Evolutionary conservation across 2,113 vertebrate species (phyloP).

Genomic region (Nibea albiflora): DNA sequence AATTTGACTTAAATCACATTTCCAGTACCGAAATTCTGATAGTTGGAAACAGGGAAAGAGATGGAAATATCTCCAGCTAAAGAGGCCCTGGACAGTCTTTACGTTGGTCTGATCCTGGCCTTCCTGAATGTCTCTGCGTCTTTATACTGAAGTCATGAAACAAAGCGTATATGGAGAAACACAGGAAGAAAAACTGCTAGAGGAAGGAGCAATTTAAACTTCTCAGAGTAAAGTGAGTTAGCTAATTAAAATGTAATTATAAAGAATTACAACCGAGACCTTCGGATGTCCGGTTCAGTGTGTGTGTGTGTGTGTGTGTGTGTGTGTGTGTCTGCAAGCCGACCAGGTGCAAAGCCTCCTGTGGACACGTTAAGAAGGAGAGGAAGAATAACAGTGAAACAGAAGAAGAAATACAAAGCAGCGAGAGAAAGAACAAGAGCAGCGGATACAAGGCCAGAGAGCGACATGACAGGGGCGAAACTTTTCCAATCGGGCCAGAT

Average conservation of each 20-base stretch:
- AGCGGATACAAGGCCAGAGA: constrained; percentile 32
- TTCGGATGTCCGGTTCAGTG: constrained; percentile 46
- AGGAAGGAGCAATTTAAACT: constrained; percentile 22
- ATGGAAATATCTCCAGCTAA: background rate
- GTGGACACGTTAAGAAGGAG: constrained; percentile 28
- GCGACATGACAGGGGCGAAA: constrained; percentile 52
- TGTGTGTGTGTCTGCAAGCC: constrained; percentile 25
- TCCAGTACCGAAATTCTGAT: background rate
- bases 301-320: constrained; percentile 4
- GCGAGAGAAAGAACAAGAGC: constrained; percentile 14
- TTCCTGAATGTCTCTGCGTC: background rate
- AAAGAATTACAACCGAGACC: constrained; percentile 48
- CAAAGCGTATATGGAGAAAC: background rate
- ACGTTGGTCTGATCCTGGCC: constrained; percentile 13
- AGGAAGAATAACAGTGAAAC: constrained; percentile 36
- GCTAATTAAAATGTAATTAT: constrained; percentile 89
- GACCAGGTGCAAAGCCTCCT: constrained; percentile 56
- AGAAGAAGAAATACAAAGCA: constrained; percentile 25
- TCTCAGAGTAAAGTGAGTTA: constrained; percentile 73
- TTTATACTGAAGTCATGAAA: constrained; percentile 4
- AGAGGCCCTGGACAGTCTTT: background rate
- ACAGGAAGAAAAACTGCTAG: constrained; percentile 22
- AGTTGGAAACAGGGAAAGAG: background rate
- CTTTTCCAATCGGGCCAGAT: constrained; percentile 53
- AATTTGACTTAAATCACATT: background rate